These are phyloP conservation scores for Oppia nitens DNA, from an alignment of 1,140 invertebrate species.

Conservation along the genomic window DNA sequence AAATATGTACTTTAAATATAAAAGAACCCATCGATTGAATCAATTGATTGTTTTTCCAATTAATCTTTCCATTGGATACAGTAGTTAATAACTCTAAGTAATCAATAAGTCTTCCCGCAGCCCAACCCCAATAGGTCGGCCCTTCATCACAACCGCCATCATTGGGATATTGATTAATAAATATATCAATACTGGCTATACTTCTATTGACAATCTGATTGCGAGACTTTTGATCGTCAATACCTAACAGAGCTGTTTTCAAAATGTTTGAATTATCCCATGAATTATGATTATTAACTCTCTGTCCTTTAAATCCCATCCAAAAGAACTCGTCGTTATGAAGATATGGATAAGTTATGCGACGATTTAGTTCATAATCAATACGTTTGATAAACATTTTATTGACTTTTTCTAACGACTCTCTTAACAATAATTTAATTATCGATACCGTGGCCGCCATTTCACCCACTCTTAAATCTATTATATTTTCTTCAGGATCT, in stretches of 20 bases:
- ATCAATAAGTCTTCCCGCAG: constrained; percentile 11
- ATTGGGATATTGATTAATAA: constrained; percentile 1
- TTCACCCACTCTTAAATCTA: constrained; percentile 6
- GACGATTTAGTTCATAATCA: constrained; percentile 5
- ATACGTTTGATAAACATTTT: not conserved
- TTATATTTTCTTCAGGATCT: not conserved
- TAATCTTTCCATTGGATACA: constrained; percentile 4
- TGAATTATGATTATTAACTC: constrained; percentile 1
- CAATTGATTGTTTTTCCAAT: constrained; percentile 5
- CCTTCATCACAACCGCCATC: constrained; percentile 14
- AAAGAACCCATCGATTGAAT: constrained; percentile 9
- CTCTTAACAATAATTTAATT: constrained; percentile 2
- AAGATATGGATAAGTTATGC: constrained; percentile 3
- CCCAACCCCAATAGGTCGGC: constrained; percentile 6
- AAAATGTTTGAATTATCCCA: constrained; percentile 10
- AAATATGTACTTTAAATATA: constrained; percentile 2
- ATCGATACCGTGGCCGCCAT: not conserved
- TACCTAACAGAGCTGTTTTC: not conserved
- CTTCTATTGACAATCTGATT: constrained; percentile 5
- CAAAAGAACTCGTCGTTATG: constrained; percentile 3
- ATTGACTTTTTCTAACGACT: not conserved
- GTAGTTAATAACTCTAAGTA: constrained; percentile 6
- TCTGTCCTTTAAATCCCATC: not conserved
- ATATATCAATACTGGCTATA: not conserved
- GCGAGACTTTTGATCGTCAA: not conserved